Conservation (phyloP, 2,113 vertebrate species). For the Maccullochella peelii region DNA sequence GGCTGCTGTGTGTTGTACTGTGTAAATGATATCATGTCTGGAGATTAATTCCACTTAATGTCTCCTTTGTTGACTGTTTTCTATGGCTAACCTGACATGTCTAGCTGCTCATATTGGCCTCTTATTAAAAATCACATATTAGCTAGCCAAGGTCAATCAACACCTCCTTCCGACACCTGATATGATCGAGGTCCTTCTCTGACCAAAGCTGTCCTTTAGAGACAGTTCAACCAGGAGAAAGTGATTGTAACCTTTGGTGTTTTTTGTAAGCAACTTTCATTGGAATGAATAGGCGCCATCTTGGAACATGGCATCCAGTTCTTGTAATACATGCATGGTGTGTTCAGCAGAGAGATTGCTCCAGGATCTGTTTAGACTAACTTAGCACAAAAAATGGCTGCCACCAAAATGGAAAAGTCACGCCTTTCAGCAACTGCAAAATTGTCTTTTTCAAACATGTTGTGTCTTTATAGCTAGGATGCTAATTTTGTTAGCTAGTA, state of each 20-base stretch:
- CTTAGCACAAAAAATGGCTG: background rate
- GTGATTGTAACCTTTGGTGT: background rate
- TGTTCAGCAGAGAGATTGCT: background rate
- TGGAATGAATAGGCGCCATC: background rate
- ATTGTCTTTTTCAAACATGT: background rate
- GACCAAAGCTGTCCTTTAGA: no score
- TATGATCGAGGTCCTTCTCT: background rate
- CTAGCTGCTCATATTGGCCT: background rate
- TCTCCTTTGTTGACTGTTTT: background rate
- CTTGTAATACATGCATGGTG: background rate
- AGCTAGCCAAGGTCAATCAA: background rate
- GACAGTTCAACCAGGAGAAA: no score
- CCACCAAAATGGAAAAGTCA: background rate
- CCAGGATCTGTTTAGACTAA: background rate
- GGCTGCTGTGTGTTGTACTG: background rate
- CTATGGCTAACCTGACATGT: background rate
- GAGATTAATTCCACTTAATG: conserved; percentile 26
- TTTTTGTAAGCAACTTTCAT: background rate
- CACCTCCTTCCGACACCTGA: background rate
- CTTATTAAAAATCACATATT: background rate
- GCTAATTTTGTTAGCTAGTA: background rate
- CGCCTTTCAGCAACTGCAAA: background rate
- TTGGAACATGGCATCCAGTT: background rate
- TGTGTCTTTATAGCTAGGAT: background rate
- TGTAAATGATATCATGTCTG: conserved; percentile 50